These are phyloP conservation scores for Nettapus auritus DNA, from an alignment of 2,113 vertebrate species.

Conservation along the genomic window DNA sequence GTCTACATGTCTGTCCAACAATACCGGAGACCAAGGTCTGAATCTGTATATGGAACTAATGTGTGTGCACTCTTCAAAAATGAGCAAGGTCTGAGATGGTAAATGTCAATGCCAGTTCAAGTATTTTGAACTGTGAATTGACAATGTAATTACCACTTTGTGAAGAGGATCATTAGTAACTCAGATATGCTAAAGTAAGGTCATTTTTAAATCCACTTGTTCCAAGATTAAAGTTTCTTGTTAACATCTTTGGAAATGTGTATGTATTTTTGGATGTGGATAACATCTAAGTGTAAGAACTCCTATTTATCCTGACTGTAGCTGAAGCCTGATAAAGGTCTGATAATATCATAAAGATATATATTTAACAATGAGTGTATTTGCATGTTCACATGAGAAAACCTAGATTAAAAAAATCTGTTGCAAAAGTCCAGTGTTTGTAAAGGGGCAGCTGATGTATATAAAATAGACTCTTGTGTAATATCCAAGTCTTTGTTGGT, in stretches of 20 bases:
- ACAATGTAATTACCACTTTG: neutral
- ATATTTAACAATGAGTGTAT: neutral
- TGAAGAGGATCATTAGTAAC: neutral
- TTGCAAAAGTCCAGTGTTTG: neutral
- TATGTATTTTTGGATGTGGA: neutral
- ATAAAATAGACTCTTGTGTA: slow-evolving; percentile 21
- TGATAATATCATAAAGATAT: neutral
- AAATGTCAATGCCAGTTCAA: neutral
- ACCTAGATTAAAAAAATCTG: neutral
- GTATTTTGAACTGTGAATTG: neutral
- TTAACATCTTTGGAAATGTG: neutral
- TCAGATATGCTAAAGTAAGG: neutral
- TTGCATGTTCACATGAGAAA: neutral
- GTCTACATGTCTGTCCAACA: neutral
- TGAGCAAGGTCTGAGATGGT: neutral
- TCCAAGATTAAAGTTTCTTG: neutral
- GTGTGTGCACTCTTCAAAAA: rapidly evolving
- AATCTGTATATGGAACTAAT: neutral
- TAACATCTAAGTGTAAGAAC: neutral
- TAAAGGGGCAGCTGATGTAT: slow-evolving; percentile 3
- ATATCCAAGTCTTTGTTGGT: slow-evolving; percentile 48
- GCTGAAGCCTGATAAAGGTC: neutral
- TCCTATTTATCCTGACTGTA: neutral
- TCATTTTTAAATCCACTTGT: neutral
- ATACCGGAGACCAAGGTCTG: neutral